Conservation (phyloP, 1,140 invertebrate species). For the Lordiphosa collinella region DNA sequence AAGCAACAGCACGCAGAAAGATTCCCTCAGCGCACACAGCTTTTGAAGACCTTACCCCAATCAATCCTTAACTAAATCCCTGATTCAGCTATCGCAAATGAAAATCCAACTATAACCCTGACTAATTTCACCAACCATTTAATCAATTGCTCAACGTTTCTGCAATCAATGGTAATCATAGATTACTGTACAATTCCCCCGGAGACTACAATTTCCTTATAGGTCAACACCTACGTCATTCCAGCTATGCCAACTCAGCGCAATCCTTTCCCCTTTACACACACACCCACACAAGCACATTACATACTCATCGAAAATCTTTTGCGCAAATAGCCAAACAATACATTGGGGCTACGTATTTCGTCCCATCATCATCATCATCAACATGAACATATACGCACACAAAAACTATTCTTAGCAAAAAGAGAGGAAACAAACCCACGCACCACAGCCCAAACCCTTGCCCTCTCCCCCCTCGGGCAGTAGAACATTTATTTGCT, state of each 20-base stretch:
- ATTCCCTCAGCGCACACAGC: too few relatives aligned
- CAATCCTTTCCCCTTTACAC: too few relatives aligned
- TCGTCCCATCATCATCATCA: constrained; percentile 5
- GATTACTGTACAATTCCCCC: constrained; percentile 2
- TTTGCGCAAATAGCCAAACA: constrained; percentile 31
- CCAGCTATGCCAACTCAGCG: neutral
- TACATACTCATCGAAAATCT: constrained; percentile 19
- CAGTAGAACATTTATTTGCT: constrained; percentile 60
- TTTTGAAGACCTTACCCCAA: too few relatives aligned
- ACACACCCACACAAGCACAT: neutral
- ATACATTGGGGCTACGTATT: constrained; percentile 23
- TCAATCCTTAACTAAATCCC: too few relatives aligned
- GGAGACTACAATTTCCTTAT: constrained; percentile 6
- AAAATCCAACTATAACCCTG: too few relatives aligned
- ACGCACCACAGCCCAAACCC: constrained; percentile 8
- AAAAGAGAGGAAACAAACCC: constrained; percentile 17
- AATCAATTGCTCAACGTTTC: too few relatives aligned
- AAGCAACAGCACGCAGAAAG: too few relatives aligned
- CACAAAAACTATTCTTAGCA: constrained; percentile 37
- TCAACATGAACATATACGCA: constrained; percentile 23
- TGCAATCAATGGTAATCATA: constrained; percentile 3
- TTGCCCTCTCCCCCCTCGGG: constrained; percentile 13
- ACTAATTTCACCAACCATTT: too few relatives aligned
- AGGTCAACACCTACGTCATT: constrained; percentile 13
- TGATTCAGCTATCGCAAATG: too few relatives aligned